Evolutionary conservation across 2,888 invertebrate genomes (phyloP), one percentile per base, ranked within the genome.

Genomic region (Bembecia ichneumoniformis): DNA sequence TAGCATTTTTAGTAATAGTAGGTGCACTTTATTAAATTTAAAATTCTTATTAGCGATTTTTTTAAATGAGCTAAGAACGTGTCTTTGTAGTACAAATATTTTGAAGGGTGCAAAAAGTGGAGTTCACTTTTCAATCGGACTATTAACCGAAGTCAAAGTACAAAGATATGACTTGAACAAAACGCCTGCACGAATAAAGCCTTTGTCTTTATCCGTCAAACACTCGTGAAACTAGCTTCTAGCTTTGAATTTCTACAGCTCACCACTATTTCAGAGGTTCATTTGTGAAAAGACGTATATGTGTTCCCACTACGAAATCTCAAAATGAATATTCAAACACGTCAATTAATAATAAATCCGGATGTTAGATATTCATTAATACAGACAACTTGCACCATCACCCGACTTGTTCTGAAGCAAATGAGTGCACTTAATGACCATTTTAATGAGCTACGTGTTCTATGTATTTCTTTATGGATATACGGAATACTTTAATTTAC

Each of bases 201-300:
- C 57, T 68, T 72, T 71, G 68, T 72, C 40, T 40, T 40, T 40
- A 40, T n/a, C 44, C 11, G 5, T 44, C 44, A 15, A 15, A 44
- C 44, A 16, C 5, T 40, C 58, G 56, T 65, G 62, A 63, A 71
- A 67, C 63, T 66, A 62, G 66, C 66, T 72, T 28, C 62, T 61
- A 63, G 66, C 68, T 67, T 74, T 74, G 66, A 66, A 74, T 71
- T 69, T 63, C 62, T 58, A 57, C 59, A 60, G 60, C 58, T 40
- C 36, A 40, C 16, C 5, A 40, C 13, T 40, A 66, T 44, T 70
- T 69, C 58, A 66, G 64, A 56, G 62, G 58, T 59, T 62, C 61
- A 44, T 17, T 16, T 16, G 52, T 55, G 64, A 77, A 76, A 77
- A 73, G 74, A 65, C 71, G 60, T 60, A 63, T 56, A 55, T 28